Evolutionary conservation across 2,113 vertebrate genomes (phyloP).

Genomic region (Tetrao urogallus): DNA sequence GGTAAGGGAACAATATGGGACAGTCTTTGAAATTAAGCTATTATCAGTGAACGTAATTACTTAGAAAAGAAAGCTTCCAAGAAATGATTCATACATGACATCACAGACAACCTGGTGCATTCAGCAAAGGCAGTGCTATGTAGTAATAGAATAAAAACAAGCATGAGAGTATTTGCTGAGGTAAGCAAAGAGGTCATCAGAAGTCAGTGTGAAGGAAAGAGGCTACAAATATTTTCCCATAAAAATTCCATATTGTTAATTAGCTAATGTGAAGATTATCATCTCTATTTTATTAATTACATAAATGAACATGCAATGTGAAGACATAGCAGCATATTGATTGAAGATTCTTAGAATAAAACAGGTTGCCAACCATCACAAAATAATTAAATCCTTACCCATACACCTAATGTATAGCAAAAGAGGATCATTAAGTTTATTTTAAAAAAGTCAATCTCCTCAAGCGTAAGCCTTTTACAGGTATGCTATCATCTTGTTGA

Average conservation of each 20-base stretch:
- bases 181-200: neutral
- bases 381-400: neutral
- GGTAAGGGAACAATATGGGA: conserved; percentile 48
- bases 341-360: neutral
- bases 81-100: neutral
- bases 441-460: neutral
- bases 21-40: conserved; percentile 55
- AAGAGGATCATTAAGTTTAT: neutral
- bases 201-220: neutral
- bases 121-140: neutral
- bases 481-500: accelerated
- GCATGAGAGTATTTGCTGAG: neutral
- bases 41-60: conserved; percentile 44
- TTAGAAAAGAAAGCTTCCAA: conserved; percentile 42
- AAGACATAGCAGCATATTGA: neutral
- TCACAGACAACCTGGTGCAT: neutral
- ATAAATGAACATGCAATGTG: neutral
- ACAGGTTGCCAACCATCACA: neutral
- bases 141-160: neutral
- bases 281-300: neutral
- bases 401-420: neutral
- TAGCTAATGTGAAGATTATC: neutral
- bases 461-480: neutral
- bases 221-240: neutral
- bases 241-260: neutral